Conservation (phyloP, 1,140 invertebrate species). For the Cylas formicarius region DNA sequence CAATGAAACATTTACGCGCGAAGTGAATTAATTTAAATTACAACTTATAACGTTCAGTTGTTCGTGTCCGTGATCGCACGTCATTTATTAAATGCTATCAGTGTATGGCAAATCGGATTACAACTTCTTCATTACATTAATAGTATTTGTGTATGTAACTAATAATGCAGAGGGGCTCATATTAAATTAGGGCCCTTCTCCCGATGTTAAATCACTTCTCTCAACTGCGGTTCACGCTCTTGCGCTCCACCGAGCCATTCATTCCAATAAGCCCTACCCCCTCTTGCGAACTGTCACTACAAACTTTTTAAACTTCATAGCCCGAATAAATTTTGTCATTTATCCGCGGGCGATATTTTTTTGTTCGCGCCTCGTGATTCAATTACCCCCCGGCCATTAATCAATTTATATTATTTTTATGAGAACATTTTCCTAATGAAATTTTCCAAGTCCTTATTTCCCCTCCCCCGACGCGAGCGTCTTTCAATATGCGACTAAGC, state of each 20-base stretch:
- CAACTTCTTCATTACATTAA: constrained; percentile 35
- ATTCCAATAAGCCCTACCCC: constrained; percentile 35
- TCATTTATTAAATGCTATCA: constrained; percentile 25
- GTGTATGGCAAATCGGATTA: constrained; percentile 29
- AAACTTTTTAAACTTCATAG: constrained; percentile 39
- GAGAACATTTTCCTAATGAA: constrained; percentile 37
- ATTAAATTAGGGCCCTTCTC: constrained; percentile 37
- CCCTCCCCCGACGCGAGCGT: too few species aligned
- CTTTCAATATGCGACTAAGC: constrained; percentile 22
- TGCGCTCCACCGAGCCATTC: constrained; percentile 27
- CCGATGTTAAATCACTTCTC: constrained; percentile 35
- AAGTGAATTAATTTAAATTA: neutral
- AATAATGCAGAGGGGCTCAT: constrained; percentile 34
- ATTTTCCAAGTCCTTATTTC: constrained; percentile 23
- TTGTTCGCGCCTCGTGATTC: constrained; percentile 37
- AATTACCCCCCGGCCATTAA: constrained; percentile 39
- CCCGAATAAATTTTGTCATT: constrained; percentile 37
- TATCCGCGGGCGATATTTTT: constrained; percentile 35
- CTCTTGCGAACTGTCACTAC: constrained; percentile 36
- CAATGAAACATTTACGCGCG: neutral
- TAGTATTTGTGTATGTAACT: constrained; percentile 37
- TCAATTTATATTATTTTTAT: constrained; percentile 38
- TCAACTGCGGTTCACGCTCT: constrained; percentile 31
- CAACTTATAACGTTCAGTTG: too few species aligned
- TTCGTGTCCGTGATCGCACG: constrained; percentile 15